A percentile compares a stretch with the other conserved stretches of the same genome.
Evolutionary conservation across 2,797 vertebrate species (phyloP).

Genomic region (Tenualosa ilisha): DNA sequence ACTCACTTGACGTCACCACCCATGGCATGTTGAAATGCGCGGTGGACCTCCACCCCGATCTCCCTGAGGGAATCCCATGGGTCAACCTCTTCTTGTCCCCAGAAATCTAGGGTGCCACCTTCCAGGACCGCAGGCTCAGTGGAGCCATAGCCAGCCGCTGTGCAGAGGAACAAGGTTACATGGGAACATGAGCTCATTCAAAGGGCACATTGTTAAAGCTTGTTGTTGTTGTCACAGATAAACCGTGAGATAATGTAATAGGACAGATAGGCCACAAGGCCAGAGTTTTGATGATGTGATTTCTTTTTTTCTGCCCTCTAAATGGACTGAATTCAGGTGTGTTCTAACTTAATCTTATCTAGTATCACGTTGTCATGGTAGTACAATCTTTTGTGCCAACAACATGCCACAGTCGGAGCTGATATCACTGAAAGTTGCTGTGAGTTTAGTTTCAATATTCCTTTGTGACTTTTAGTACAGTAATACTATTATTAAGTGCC

Average conservation of each 20-base stretch:
- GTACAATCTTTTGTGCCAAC: slow-evolving; percentile 1
- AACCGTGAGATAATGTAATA: not conserved
- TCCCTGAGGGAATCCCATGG: not conserved
- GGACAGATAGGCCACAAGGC: not conserved
- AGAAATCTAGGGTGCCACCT: not conserved
- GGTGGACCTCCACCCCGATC: not conserved
- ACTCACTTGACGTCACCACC: not conserved
- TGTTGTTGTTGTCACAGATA: not conserved
- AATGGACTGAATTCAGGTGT: not conserved
- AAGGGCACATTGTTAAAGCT: too few relatives aligned
- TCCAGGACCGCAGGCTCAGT: not conserved
- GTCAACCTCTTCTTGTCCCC: not conserved
- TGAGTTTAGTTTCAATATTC: not conserved
- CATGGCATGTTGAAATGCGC: not conserved
- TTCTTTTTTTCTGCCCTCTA: not conserved
- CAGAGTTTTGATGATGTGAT: not conserved
- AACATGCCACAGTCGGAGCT: not conserved
- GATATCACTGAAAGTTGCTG: not conserved
- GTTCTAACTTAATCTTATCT: not conserved
- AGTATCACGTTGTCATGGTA: not conserved
- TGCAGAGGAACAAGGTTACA: not conserved
- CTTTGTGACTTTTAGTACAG: not conserved
- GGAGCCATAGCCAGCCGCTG: not conserved
- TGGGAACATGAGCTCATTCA: too few relatives aligned
- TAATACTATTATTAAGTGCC: not conserved